Percentiles rank a stretch among this genome's conserved stretches.
Conservation (phyloP, 2,888 invertebrate genomes). For the Nemurella pictetii region DNA sequence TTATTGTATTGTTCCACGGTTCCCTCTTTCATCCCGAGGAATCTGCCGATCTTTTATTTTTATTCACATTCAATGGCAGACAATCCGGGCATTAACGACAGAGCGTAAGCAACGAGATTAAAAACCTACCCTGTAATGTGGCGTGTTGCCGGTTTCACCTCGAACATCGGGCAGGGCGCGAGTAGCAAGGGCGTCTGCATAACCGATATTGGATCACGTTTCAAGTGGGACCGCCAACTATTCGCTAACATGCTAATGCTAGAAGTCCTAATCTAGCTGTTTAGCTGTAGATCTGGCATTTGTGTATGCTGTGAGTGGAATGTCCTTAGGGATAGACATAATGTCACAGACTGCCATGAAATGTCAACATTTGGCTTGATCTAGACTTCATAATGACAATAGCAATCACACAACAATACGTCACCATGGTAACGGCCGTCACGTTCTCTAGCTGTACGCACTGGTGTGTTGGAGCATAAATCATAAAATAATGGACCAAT, state of each 20-base stretch:
- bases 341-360: slow-evolving; percentile 24
- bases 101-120: not conserved
- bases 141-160: not conserved
- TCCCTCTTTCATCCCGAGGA: not conserved
- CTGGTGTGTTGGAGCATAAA: not conserved
- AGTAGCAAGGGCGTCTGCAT: not conserved
- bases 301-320: not conserved
- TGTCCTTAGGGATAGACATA: slow-evolving; percentile 13
- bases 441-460: not conserved
- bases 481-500: not conserved
- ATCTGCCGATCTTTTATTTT: not conserved
- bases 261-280: not conserved
- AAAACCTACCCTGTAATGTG: not conserved
- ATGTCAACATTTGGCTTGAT: slow-evolving; percentile 23
- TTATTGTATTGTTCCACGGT: not conserved
- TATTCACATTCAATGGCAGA: not conserved
- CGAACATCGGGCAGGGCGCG: too few relatives aligned
- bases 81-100: not conserved
- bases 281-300: slow-evolving; percentile 18
- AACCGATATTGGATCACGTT: not conserved
- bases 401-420: not conserved
- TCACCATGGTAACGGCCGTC: not conserved
- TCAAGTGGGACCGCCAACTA: not conserved
- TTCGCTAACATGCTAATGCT: not conserved
- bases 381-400: slow-evolving; percentile 10